These are phyloP conservation scores for Cotesia chilonis DNA, from an alignment of 1,140 invertebrate genomes.

Conservation along the genomic window DNA sequence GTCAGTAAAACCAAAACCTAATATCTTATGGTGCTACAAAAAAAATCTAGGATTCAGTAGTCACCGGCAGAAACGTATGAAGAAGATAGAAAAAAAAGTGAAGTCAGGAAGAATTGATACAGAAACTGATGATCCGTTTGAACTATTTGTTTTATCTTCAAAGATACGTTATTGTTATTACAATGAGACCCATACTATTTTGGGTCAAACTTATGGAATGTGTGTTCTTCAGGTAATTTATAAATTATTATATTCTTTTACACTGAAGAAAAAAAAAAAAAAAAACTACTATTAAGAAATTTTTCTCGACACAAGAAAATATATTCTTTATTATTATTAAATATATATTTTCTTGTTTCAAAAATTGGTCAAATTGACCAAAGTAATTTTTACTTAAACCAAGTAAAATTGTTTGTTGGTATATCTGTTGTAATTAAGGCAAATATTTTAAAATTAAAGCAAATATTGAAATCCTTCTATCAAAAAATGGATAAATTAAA, in stretches of 20 bases:
- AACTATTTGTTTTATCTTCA: constrained; percentile 95
- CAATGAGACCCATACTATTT: constrained; percentile 95
- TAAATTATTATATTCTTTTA: constrained; percentile 3
- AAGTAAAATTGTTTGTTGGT: too few species aligned
- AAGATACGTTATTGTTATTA: constrained; percentile 98
- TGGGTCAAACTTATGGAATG: constrained; percentile 98
- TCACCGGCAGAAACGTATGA: constrained; percentile 93
- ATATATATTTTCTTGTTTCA: too few species aligned
- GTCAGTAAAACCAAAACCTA: constrained; percentile 88
- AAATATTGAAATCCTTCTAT: too few species aligned
- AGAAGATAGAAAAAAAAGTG: constrained; percentile 86
- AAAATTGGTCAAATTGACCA: too few species aligned
- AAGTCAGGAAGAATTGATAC: constrained; percentile 88
- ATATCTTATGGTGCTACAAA: constrained; percentile 98
- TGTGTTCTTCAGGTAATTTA: constrained; percentile 86
- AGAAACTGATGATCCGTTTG: constrained; percentile 97
- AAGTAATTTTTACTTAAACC: too few species aligned
- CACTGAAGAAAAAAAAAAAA: too few species aligned
- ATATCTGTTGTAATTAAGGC: too few species aligned
- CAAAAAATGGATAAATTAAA: too few species aligned
- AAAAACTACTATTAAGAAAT: too few species aligned
- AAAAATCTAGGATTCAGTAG: constrained; percentile 95
- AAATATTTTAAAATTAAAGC: too few species aligned
- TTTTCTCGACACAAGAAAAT: too few species aligned
- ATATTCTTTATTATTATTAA: too few species aligned